phyloP scores from a whole-genome alignment of 2,113 vertebrate genomes.

The Puntigrus tetrazona region DNA sequence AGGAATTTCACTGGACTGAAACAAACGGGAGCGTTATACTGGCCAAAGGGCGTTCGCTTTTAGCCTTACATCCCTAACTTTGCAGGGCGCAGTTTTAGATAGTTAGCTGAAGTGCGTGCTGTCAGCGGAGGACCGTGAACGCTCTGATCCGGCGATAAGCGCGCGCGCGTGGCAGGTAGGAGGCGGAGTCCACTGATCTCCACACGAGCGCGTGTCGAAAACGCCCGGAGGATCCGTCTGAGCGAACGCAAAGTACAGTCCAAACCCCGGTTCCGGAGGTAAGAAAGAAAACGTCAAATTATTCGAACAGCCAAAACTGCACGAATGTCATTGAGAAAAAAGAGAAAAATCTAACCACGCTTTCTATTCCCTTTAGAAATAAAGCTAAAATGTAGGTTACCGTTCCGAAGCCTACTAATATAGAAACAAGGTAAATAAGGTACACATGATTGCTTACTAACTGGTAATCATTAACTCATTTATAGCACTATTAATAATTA shows the following conservation, averaged over 20 bases:
- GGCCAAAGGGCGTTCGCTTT: background rate
- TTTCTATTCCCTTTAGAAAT: too few species aligned
- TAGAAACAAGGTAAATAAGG: too few species aligned
- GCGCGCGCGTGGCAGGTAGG: background rate
- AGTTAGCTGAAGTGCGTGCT: background rate
- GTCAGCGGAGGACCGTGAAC: background rate
- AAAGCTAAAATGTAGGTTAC: too few species aligned
- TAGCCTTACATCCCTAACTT: background rate
- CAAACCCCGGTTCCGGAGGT: background rate
- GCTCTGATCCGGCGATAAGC: background rate
- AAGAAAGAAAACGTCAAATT: background rate
- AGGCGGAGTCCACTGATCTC: conserved; percentile 35
- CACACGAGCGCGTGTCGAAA: conserved; percentile 9
- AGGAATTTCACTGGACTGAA: background rate
- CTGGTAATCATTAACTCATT: too few species aligned
- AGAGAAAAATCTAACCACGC: too few species aligned
- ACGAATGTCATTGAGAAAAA: background rate
- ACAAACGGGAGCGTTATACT: background rate
- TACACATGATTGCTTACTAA: too few species aligned
- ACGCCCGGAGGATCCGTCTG: background rate
- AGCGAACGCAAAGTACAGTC: background rate
- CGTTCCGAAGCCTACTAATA: too few species aligned
- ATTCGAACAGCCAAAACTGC: background rate
- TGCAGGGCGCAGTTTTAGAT: background rate
- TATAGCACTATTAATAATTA: too few species aligned